Evolutionary conservation across 2,888 invertebrate genomes (phyloP).

Genomic region (Schizotus pectinicornis): DNA sequence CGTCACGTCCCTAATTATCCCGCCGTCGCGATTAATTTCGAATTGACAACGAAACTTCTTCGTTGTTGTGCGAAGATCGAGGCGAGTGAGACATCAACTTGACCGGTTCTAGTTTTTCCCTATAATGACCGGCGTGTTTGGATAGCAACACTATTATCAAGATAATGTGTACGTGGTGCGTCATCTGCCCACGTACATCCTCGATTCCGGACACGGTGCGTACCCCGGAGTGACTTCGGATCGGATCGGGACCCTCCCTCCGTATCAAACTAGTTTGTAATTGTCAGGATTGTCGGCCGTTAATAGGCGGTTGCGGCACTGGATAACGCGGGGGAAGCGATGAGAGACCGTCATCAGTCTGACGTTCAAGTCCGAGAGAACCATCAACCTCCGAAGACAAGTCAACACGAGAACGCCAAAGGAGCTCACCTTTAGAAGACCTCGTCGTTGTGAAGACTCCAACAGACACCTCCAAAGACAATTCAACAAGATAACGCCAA

Average conservation of each 20-base stretch:
- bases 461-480: too few species aligned
- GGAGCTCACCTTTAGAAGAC: too few species aligned
- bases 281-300: too few species aligned
- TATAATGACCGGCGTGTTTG: conserved; percentile 52
- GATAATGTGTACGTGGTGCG: conserved; percentile 43
- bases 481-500: too few species aligned
- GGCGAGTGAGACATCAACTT: conserved; percentile 48
- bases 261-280: too few species aligned
- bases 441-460: too few species aligned
- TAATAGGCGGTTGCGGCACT: too few species aligned
- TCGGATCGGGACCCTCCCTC: background rate
- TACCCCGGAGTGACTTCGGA: conserved; percentile 14
- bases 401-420: too few species aligned
- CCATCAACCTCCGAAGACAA: too few species aligned
- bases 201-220: conserved; percentile 16
- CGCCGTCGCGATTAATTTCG: background rate
- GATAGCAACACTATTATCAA: conserved; percentile 53
- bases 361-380: too few species aligned
- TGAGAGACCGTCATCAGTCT: too few species aligned
- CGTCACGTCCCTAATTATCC: conserved; percentile 26
- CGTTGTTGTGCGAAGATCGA: conserved; percentile 7
- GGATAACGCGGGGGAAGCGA: too few species aligned
- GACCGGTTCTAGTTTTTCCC: conserved; percentile 48
- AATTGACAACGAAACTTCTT: background rate
- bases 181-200: conserved; percentile 23